Evolutionary conservation across 1,140 invertebrate species (phyloP), one percentile per base, ranked within the genome.

Genomic region (Drosophila ananassae): DNA sequence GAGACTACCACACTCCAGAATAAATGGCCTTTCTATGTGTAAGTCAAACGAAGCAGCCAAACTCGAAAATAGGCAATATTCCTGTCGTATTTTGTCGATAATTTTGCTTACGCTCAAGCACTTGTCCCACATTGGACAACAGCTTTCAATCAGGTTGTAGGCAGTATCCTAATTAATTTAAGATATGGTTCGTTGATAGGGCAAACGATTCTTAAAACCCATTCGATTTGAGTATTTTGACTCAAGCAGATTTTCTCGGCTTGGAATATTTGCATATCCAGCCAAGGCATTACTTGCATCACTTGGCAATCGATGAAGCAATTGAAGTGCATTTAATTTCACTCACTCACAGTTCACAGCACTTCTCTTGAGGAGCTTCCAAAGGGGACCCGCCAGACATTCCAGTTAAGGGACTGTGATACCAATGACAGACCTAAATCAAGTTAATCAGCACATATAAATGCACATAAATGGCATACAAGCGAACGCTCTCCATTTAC

Each of bases 361-460:
- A 53, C 60, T 51, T 50, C 10, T 52, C 24, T 47, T 54, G 47
- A 21, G 37, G 28, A 37, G 54, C 24, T 8, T 32, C 22, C 32
- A n/a, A 24, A n/a, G 30, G 2, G 25, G 34, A 37, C 10, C 7
- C 8, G 1, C 6, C 58, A 44, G 48, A 52, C 48, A 24, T 22
- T 9, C 8, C 59, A 28, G 32, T 39, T 24, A 32, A 24, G 32
- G 5, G 37, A 74, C 30, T 66, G 53, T 59, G 71, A 13, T 46
- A 54, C 34, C 37, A 32, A 25, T 24, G 54, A 24, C 21, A 46
- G 39, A 66, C 71, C 60, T 56, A 77, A 80, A 63, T 84, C 62
- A 64, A 85, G 73, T 71, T 87, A 83, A 82, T 83, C 79, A 82
- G 48, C 75, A 61, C 60, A 71, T 81, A 60, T 82, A 80, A 73